Conservation (phyloP, 2,888 invertebrate genomes). For the Nebria brevicollis region DNA sequence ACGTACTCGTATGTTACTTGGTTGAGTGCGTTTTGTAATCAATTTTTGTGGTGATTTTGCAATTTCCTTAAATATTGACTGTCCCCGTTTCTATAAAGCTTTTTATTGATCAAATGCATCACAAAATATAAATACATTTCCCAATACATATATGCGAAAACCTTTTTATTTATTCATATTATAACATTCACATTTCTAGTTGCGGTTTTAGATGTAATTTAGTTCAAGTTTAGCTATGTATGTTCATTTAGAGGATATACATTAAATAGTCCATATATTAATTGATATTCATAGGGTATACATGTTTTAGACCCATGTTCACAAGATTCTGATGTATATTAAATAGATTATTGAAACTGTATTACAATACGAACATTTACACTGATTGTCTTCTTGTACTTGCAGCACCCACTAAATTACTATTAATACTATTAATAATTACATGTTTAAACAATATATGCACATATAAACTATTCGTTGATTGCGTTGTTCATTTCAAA, state of each 20-base stretch:
- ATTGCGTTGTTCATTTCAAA: too few relatives aligned
- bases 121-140: too few relatives aligned
- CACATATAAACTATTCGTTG: too few relatives aligned
- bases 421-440: too few relatives aligned
- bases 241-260: not conserved
- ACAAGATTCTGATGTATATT: not conserved
- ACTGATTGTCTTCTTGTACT: too few relatives aligned
- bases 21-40: slow-evolving; percentile 2
- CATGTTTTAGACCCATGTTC: not conserved
- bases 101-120: too few relatives aligned
- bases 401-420: too few relatives aligned
- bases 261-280: not conserved
- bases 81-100: not conserved
- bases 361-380: not conserved
- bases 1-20: not conserved
- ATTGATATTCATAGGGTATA: not conserved
- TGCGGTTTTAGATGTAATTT: not conserved
- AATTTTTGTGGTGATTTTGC: slow-evolving; percentile 22
- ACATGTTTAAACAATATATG: too few relatives aligned
- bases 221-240: not conserved
- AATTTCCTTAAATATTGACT: slow-evolving; percentile 23
- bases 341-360: not conserved
- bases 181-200: too few relatives aligned
- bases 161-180: too few relatives aligned
- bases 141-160: too few relatives aligned